phyloP scores from a whole-genome alignment of 1,140 invertebrate genomes.

The Eurosta solidaginis region DNA sequence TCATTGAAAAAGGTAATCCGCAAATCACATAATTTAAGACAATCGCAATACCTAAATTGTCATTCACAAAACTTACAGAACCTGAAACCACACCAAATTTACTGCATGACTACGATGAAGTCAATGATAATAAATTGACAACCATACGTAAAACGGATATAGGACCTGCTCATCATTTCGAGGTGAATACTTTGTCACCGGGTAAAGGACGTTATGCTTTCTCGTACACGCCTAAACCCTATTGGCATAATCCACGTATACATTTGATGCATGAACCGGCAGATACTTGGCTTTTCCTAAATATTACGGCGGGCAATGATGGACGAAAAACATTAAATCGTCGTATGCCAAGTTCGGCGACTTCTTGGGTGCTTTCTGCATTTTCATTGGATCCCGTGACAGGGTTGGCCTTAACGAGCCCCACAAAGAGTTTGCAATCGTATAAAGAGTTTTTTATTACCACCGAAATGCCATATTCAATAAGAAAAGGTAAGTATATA shows the following conservation, averaged over 20 bases:
- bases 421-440: slow-evolving; percentile 76
- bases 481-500: slow-evolving; percentile 71
- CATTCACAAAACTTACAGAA: slow-evolving; percentile 34
- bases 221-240: slow-evolving; percentile 80
- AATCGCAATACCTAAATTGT: not conserved
- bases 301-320: slow-evolving; percentile 71
- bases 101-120: slow-evolving; percentile 37
- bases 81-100: slow-evolving; percentile 43
- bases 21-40: not conserved
- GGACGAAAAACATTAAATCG: slow-evolving; percentile 59
- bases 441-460: slow-evolving; percentile 89
- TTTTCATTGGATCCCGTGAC: slow-evolving; percentile 86
- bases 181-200: slow-evolving; percentile 76
- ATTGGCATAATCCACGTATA: slow-evolving; percentile 77
- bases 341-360: slow-evolving; percentile 84
- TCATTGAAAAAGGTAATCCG: slow-evolving; percentile 46
- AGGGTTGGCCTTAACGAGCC: slow-evolving; percentile 81
- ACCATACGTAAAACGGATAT: slow-evolving; percentile 57
- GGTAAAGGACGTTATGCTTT: slow-evolving; percentile 88
- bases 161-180: slow-evolving; percentile 56
- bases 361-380: slow-evolving; percentile 89
- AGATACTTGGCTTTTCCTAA: slow-evolving; percentile 83
- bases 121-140: slow-evolving; percentile 50
- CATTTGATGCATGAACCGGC: slow-evolving; percentile 75
- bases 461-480: slow-evolving; percentile 81